Evolutionary conservation across 2,888 invertebrate genomes (phyloP), one percentile per base, ranked within the genome.

Genomic region (Teinopalpus imperialis): DNA sequence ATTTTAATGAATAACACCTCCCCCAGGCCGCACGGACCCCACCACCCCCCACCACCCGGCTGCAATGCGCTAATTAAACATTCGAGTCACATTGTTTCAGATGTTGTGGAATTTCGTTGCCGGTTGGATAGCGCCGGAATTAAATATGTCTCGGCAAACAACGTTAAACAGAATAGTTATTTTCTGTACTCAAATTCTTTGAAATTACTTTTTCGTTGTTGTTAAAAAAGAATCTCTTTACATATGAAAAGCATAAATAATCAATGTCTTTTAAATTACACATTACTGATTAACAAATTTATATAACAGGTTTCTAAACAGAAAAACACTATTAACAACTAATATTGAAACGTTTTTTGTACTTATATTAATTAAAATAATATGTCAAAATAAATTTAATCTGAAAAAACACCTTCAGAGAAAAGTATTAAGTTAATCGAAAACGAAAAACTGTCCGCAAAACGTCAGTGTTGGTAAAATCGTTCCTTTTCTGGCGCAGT

Each of bases 1-100:
- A 85, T 87, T 87, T 85, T 86, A 88, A 87, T 88, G 86, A 88
- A 87, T 85, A 87, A 83, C 81, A 82, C 87, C 82, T 73, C 76
- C 78, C 69, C 59, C 54, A 53, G 43, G 50, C 53, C 53, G 53
- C 56, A 39, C 36, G 47, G 44, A 9, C 36, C 45, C 32, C 49
- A 16, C 50, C 55, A 47, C 56, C 42, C 51, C 55, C 52, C 55
- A 64, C 59, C 52, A 49, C 48, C 61, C 67, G 70, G 72, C 79
- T 74, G 82, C 86, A 78, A 79, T 80, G 85, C 79, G 83, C 83
- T 87, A 87, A 86, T 87, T 87, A 87, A 85, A 83, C 87, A 82
- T 86, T 86, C 78, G 80, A 83, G 87, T 74, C 69, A 81, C 81
- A 87, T 86, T 87, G 87, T 87, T 82, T 77, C 73, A 40, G 74